These are phyloP conservation scores for Nasonovia ribisnigri DNA, from an alignment of 2,888 invertebrate species.

Conservation along the genomic window DNA sequence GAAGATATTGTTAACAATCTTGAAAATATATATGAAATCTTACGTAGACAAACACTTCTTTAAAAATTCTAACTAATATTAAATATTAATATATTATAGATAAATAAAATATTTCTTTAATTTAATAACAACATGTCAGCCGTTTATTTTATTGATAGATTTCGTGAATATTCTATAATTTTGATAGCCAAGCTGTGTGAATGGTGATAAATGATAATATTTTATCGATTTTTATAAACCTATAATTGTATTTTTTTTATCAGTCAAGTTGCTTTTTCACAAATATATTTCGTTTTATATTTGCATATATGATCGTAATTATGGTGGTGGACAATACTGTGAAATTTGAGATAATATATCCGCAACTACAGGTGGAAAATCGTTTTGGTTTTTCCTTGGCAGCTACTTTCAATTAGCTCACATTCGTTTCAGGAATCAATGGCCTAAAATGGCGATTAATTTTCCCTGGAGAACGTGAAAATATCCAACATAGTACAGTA, in stretches of 20 bases:
- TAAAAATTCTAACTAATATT: neutral
- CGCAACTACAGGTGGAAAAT: neutral
- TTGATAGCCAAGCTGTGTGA: neutral
- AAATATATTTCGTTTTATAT: neutral
- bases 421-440: conserved; percentile 58
- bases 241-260: neutral
- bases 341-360: neutral
- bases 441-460: conserved; percentile 63
- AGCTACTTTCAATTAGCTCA: conserved; percentile 56
- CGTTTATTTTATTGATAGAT: neutral
- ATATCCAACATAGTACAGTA: neutral
- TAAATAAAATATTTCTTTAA: neutral
- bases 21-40: neutral
- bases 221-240: neutral
- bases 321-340: neutral
- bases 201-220: neutral
- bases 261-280: neutral
- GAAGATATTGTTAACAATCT: neutral
- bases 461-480: conserved; percentile 63
- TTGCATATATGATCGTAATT: neutral
- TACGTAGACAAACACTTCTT: neutral
- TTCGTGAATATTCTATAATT: neutral
- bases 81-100: neutral
- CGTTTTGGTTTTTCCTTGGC: conserved; percentile 32
- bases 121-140: neutral